Evolutionary conservation across 2,113 vertebrate genomes (phyloP).

Genomic region (Pardalotus punctatus): DNA sequence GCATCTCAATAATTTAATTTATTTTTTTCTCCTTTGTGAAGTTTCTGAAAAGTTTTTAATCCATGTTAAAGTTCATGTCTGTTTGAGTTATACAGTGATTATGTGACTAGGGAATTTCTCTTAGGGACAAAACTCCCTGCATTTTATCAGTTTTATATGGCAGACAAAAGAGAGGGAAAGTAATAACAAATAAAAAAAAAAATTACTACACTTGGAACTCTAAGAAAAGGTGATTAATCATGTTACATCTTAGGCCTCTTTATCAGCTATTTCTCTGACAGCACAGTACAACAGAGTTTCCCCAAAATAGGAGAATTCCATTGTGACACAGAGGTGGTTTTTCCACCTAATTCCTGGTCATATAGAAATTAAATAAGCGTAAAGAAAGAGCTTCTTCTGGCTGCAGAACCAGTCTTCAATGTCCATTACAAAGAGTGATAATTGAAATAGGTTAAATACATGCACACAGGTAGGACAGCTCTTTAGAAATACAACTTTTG

Average conservation of each 20-base stretch:
- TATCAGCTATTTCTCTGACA: neutral
- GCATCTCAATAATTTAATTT: neutral
- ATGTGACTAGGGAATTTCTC: neutral
- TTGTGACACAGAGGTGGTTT: neutral
- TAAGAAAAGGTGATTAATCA: neutral
- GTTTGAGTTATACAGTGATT: neutral
- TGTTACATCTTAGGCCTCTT: neutral
- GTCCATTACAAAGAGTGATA: neutral
- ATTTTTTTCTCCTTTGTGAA: neutral
- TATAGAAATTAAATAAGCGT: neutral
- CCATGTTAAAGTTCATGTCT: neutral
- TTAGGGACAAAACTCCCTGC: accelerated
- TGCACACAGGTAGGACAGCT: neutral
- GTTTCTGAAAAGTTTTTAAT: neutral
- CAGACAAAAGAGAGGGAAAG: neutral
- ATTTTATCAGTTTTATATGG: neutral
- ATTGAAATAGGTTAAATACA: neutral
- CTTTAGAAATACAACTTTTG: neutral
- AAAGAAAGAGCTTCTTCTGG: neutral
- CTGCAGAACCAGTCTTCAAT: neutral
- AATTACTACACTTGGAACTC: neutral
- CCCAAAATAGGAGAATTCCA: neutral
- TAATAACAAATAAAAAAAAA: neutral
- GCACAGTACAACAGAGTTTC: neutral
- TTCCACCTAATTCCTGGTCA: neutral